Percentiles rank a stretch among this genome's conserved stretches.
phyloP scores from a whole-genome alignment of 2,888 invertebrate genomes.

The Platyscelio sp. region DNA sequence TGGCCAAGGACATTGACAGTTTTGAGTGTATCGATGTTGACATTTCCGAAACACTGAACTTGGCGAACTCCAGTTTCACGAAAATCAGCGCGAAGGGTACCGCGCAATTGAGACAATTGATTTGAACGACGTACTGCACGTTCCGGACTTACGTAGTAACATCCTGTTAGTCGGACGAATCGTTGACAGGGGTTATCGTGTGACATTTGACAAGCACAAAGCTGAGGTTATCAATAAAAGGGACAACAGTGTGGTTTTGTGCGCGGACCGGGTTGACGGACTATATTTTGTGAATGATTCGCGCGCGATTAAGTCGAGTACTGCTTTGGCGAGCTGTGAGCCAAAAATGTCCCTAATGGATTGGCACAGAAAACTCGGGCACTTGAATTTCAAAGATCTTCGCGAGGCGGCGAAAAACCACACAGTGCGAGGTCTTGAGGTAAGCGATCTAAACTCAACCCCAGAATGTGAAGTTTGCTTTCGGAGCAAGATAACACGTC shows the following conservation, averaged over 20 bases:
- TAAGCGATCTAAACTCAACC: conserved; percentile 13
- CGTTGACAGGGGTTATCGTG: conserved; percentile 22
- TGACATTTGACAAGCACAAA: not conserved
- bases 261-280: conserved; percentile 21
- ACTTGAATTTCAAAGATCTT: conserved; percentile 39
- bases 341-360: conserved; percentile 11
- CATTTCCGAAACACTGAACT: conserved; percentile 4
- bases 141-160: conserved; percentile 21
- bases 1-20: conserved; percentile 6
- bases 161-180: conserved; percentile 23
- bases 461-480: conserved; percentile 45
- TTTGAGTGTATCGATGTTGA: conserved; percentile 5
- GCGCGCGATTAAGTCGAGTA: not conserved
- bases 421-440: not conserved
- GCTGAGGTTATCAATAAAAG: conserved; percentile 1
- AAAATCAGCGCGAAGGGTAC: conserved; percentile 31
- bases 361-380: conserved; percentile 36
- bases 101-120: not conserved
- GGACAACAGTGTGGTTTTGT: not conserved
- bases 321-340: not conserved
- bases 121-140: conserved; percentile 15
- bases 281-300: conserved; percentile 24
- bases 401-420: conserved; percentile 15
- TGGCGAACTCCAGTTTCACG: conserved; percentile 13
- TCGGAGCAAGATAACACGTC: conserved; percentile 19